These are phyloP conservation scores for Seira musarum DNA, from an alignment of 2,888 invertebrate genomes.

Conservation along the genomic window DNA sequence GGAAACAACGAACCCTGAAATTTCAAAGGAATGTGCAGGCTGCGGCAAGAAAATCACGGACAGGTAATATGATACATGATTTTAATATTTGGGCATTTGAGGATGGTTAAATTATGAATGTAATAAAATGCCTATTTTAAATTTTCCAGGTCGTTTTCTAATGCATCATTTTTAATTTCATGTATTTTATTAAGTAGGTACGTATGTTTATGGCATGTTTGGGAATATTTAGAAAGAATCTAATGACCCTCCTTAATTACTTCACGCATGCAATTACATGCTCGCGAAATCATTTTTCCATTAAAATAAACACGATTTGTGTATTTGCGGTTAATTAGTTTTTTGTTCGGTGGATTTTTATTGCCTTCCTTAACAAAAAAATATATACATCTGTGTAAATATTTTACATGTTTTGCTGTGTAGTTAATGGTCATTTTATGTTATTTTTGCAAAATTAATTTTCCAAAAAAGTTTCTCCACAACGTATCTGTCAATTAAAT, in stretches of 20 bases:
- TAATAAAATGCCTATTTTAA: background rate
- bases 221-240: background rate
- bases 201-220: too few relatives aligned
- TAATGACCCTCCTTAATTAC: conserved; percentile 58
- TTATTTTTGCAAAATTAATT: too few relatives aligned
- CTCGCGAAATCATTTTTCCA: conserved; percentile 20
- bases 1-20: conserved; percentile 63
- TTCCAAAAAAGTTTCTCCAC: too few relatives aligned
- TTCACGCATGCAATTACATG: conserved; percentile 56
- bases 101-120: background rate
- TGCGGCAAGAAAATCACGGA: conserved; percentile 91
- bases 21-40: conserved; percentile 83
- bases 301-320: background rate
- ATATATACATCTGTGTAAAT: too few relatives aligned
- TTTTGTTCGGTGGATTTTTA: too few relatives aligned
- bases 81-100: background rate
- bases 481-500: conserved; percentile 33
- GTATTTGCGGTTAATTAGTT: too few relatives aligned
- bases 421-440: too few relatives aligned
- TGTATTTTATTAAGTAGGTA: too few relatives aligned
- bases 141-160: too few relatives aligned
- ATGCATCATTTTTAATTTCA: too few relatives aligned
- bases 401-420: too few relatives aligned
- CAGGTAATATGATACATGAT: conserved; percentile 73
- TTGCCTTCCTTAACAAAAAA: too few relatives aligned